phyloP scores from a whole-genome alignment of 2,113 vertebrate species.

The Lutjanus erythropterus region DNA sequence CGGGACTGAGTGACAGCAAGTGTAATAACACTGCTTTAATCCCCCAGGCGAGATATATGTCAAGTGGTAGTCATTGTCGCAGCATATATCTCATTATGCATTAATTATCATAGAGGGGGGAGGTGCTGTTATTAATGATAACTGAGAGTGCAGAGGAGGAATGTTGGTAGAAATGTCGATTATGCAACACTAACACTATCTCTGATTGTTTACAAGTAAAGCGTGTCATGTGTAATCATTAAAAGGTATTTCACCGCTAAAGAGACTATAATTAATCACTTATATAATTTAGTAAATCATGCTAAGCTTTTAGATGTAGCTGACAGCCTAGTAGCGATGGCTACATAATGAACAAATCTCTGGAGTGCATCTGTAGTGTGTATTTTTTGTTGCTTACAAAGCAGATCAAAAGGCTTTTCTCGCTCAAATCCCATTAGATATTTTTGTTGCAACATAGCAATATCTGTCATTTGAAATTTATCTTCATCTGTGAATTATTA shows the following conservation, averaged over 20 bases:
- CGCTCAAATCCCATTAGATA: not conserved
- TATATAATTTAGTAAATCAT: slow-evolving; percentile 10
- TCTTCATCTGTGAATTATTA: not conserved
- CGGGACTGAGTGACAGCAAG: slow-evolving; percentile 46
- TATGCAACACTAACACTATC: slow-evolving; percentile 28
- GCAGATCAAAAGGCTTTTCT: not conserved
- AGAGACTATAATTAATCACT: slow-evolving; percentile 23
- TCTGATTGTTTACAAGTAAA: slow-evolving; percentile 49
- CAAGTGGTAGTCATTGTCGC: slow-evolving; percentile 61
- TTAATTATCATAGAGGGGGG: slow-evolving; percentile 54
- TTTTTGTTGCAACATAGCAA: not conserved
- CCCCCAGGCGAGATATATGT: slow-evolving; percentile 54
- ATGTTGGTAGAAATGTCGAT: slow-evolving; percentile 39
- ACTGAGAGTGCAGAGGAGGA: slow-evolving; percentile 9
- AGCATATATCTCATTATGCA: slow-evolving; percentile 61
- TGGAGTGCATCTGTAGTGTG: not conserved
- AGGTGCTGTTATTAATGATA: slow-evolving; percentile 51
- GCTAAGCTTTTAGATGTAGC: slow-evolving; percentile 20
- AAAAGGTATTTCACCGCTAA: slow-evolving; percentile 30
- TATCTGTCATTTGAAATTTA: not conserved
- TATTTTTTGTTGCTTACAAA: not conserved
- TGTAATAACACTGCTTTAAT: slow-evolving; percentile 69
- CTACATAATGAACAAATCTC: slow-evolving; percentile 16
- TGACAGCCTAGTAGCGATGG: slow-evolving; percentile 9
- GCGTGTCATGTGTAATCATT: slow-evolving; percentile 24